phyloP scores from a whole-genome alignment of 2,888 invertebrate species.

The Cecidostiba fungosa region DNA sequence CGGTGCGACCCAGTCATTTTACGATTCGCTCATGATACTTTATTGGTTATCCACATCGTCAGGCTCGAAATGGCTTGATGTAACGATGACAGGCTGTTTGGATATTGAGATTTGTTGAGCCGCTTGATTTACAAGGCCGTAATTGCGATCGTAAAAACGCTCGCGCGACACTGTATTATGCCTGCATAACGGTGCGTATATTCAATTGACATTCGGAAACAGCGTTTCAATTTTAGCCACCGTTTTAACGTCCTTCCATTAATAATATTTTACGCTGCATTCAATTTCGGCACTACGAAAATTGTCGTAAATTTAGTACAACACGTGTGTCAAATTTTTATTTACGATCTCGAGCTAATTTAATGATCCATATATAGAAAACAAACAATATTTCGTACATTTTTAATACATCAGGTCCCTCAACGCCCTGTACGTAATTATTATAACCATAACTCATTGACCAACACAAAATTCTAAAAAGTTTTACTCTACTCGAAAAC shows the following conservation, averaged over 20 bases:
- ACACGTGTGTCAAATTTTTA: background rate
- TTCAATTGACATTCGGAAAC: constrained; percentile 53
- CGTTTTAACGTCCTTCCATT: constrained; percentile 48
- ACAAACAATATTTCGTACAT: background rate
- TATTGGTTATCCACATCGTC: constrained; percentile 53
- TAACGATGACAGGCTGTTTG: constrained; percentile 48
- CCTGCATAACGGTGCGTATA: constrained; percentile 22
- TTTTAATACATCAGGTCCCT: background rate
- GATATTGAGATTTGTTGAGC: constrained; percentile 42
- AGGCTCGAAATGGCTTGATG: constrained; percentile 48
- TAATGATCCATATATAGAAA: background rate
- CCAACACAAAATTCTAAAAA: background rate
- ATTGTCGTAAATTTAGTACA: background rate
- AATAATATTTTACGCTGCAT: constrained; percentile 8
- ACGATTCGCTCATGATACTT: constrained; percentile 52
- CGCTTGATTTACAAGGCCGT: constrained; percentile 60
- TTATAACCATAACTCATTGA: no score
- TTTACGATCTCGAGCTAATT: constrained; percentile 15
- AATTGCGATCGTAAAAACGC: constrained; percentile 58
- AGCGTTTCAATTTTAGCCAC: constrained; percentile 52
- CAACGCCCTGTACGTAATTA: no score
- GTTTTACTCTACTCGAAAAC: background rate
- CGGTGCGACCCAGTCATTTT: constrained; percentile 26
- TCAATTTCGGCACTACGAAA: background rate
- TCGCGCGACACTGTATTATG: constrained; percentile 38